Evolutionary conservation across 2,888 invertebrate genomes (phyloP).

Genomic region (Diogma glabrata): DNA sequence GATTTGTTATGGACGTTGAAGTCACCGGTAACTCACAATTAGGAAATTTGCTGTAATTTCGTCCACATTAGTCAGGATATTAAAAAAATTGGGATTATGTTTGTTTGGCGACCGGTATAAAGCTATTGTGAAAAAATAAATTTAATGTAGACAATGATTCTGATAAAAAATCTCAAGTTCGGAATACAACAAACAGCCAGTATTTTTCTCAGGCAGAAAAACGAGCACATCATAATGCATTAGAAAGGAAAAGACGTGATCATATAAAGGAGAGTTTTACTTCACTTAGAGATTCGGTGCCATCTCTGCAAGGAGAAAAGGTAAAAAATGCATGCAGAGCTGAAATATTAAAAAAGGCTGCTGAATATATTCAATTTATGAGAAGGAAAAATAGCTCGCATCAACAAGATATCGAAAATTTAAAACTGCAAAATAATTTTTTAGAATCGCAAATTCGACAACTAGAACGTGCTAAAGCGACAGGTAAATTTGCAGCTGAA

Average conservation of each 20-base stretch:
- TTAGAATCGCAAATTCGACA: constrained; percentile 82
- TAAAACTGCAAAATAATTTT: constrained; percentile 77
- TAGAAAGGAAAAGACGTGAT: constrained; percentile 92
- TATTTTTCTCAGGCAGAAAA: constrained; percentile 82
- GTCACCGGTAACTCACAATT: no score
- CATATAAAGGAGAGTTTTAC: constrained; percentile 99
- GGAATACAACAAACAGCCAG: no score
- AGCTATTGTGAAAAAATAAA: no score
- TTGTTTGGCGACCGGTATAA: no score
- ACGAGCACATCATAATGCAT: constrained; percentile 95
- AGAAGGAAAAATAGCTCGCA: constrained; percentile 84
- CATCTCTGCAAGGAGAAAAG: constrained; percentile 92
- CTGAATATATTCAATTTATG: constrained; percentile 95
- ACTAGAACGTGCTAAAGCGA: constrained; percentile 68
- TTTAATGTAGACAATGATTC: no score
- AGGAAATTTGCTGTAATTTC: no score
- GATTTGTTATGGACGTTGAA: no score
- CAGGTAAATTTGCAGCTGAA: constrained; percentile 55
- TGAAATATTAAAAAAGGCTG: constrained; percentile 94
- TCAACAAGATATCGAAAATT: constrained; percentile 90
- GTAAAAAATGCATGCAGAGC: constrained; percentile 76
- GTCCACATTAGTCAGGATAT: no score
- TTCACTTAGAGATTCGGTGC: constrained; percentile 87
- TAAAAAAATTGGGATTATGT: no score
- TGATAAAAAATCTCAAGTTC: no score